phyloP scores from a whole-genome alignment of 2,888 invertebrate species.

The Yponomeuta sedellus region DNA sequence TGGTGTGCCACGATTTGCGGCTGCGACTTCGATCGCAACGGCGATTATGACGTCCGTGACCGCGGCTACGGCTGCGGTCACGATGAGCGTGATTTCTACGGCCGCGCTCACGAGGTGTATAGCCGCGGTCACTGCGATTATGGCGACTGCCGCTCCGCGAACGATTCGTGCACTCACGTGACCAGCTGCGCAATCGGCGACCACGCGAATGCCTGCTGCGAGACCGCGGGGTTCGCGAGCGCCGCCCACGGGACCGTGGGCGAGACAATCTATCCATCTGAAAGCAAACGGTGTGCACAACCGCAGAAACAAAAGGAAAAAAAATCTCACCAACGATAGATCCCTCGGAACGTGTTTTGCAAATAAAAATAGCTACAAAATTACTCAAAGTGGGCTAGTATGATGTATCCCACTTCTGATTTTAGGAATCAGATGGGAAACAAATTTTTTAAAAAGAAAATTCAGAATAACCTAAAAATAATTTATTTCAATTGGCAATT shows the following conservation, averaged over 20 bases:
- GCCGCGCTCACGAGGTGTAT: not conserved
- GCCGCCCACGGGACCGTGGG: not conserved
- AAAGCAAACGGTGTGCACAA: not conserved
- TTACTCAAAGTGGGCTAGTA: too few species aligned
- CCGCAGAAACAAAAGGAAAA: not conserved
- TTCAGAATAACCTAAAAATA: too few species aligned
- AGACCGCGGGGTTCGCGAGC: slow-evolving; percentile 5
- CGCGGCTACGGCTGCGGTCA: slow-evolving; percentile 1
- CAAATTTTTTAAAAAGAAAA: too few species aligned
- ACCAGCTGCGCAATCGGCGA: slow-evolving; percentile 5
- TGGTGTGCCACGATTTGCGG: not conserved
- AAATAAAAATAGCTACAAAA: too few species aligned
- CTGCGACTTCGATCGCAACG: not conserved
- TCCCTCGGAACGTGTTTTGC: not conserved
- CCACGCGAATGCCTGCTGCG: slow-evolving; percentile 2
- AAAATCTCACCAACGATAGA: not conserved
- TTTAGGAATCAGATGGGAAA: too few species aligned
- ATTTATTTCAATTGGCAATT: too few species aligned
- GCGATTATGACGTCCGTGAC: not conserved
- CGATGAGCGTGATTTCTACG: not conserved
- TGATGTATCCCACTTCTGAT: too few species aligned
- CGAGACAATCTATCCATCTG: slow-evolving; percentile 1
- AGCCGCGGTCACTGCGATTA: not conserved
- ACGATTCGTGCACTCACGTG: not conserved
- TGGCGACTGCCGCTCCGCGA: not conserved